Evolutionary conservation across 2,888 invertebrate species (phyloP).

Genomic region (Chrysomela aeneicollis): DNA sequence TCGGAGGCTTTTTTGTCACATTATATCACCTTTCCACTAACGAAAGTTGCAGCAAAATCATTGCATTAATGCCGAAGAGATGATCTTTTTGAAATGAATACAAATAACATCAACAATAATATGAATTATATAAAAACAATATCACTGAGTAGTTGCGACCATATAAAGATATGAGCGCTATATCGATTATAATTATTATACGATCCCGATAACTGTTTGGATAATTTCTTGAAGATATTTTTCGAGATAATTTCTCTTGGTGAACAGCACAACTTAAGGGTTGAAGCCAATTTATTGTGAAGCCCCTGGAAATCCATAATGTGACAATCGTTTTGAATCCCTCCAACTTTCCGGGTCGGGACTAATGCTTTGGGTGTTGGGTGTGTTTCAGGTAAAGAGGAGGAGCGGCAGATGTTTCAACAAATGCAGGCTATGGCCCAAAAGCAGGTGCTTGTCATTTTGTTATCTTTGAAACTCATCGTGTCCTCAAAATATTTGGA

Average conservation of each 20-base stretch:
- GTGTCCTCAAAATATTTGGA: slow-evolving; percentile 26
- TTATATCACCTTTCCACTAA: too few relatives aligned
- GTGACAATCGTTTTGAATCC: slow-evolving; percentile 24
- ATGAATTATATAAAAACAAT: neutral
- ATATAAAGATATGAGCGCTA: too few relatives aligned
- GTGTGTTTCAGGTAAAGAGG: slow-evolving; percentile 87
- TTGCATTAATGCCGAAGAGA: neutral
- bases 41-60: too few relatives aligned
- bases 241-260: neutral
- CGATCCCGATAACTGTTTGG: neutral
- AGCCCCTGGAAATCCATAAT: slow-evolving; percentile 17
- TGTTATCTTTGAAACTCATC: slow-evolving; percentile 23
- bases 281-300: neutral
- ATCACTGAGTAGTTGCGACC: too few relatives aligned
- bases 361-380: slow-evolving; percentile 58
- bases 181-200: too few relatives aligned
- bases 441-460: slow-evolving; percentile 80
- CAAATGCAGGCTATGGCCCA: slow-evolving; percentile 97
- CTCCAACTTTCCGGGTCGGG: slow-evolving; percentile 37
- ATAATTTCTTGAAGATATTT: too few relatives aligned
- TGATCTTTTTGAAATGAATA: neutral
- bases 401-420: slow-evolving; percentile 95
- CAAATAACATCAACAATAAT: too few relatives aligned
- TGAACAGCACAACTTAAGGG: too few relatives aligned
- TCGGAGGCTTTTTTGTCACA: slow-evolving; percentile 18